Conservation (phyloP, 2,888 invertebrate genomes). For the Zaprionus bogoriensis region DNA sequence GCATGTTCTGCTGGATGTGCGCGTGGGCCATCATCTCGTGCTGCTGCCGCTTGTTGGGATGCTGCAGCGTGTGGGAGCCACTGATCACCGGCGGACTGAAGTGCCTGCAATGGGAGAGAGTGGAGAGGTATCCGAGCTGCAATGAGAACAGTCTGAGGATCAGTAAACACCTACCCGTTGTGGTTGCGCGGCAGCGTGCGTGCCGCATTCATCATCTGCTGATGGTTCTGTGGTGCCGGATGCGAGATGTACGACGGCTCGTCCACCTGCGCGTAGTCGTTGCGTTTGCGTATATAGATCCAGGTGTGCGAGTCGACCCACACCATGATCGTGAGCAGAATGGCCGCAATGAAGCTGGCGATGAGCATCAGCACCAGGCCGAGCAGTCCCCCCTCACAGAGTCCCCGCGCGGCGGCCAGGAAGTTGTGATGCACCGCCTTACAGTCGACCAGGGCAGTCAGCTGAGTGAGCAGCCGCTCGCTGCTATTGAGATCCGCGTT, state of each 20-base stretch:
- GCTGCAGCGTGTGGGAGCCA: slow-evolving; percentile 83
- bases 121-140: slow-evolving; percentile 44
- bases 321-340: slow-evolving; percentile 95
- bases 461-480: slow-evolving; percentile 87
- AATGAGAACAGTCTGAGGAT: slow-evolving; percentile 46
- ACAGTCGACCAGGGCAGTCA: slow-evolving; percentile 91
- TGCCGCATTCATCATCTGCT: slow-evolving; percentile 83
- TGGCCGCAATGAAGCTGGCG: slow-evolving; percentile 93
- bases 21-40: slow-evolving; percentile 84
- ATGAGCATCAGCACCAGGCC: slow-evolving; percentile 93
- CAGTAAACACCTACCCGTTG: slow-evolving; percentile 81
- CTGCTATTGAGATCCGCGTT: slow-evolving; percentile 91
- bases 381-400: slow-evolving; percentile 92
- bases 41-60: slow-evolving; percentile 82
- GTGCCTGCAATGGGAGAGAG: slow-evolving; percentile 72
- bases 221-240: slow-evolving; percentile 84
- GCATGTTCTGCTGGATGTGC: slow-evolving; percentile 83
- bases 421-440: slow-evolving; percentile 92
- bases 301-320: slow-evolving; percentile 98
- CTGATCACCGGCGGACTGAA: slow-evolving; percentile 83
- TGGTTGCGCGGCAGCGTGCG: slow-evolving; percentile 84
- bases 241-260: slow-evolving; percentile 87
- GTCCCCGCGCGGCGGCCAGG: slow-evolving; percentile 89
- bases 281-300: slow-evolving; percentile 96
- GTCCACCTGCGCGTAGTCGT: slow-evolving; percentile 91